Evolutionary conservation across 2,888 invertebrate genomes (phyloP).

Genomic region (Diadegma fenestrale): DNA sequence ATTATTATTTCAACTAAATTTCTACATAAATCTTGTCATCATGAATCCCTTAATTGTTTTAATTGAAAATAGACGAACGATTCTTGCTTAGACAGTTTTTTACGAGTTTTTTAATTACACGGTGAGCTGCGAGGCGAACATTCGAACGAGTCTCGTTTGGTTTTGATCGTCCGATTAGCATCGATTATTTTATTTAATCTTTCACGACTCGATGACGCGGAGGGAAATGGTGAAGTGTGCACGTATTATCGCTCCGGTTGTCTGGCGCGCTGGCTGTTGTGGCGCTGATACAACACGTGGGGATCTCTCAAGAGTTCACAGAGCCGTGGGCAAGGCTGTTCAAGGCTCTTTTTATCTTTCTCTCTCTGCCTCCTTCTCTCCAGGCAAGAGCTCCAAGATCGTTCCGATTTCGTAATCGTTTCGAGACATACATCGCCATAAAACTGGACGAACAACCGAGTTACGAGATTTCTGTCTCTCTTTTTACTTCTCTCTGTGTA

Average conservation of each 20-base stretch:
- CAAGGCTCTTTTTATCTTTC: slow-evolving; percentile 76
- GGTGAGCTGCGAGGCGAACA: neutral
- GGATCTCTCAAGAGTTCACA: slow-evolving; percentile 52
- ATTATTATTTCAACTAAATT: slow-evolving; percentile 1
- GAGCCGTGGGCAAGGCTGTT: slow-evolving; percentile 80
- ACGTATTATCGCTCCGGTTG: slow-evolving; percentile 47
- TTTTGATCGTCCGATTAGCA: neutral
- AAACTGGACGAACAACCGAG: slow-evolving; percentile 45
- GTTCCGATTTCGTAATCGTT: slow-evolving; percentile 64
- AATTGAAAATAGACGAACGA: neutral
- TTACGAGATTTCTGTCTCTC: slow-evolving; percentile 9
- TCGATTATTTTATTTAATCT: slow-evolving; percentile 10
- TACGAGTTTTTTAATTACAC: neutral
- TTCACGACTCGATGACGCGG: slow-evolving; percentile 32
- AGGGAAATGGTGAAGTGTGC: slow-evolving; percentile 6
- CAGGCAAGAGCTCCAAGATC: slow-evolving; percentile 22
- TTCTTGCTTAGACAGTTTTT: neutral
- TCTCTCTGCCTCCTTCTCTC: neutral
- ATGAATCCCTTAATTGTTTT: neutral
- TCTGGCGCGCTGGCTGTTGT: slow-evolving; percentile 14
- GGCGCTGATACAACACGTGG: slow-evolving; percentile 47
- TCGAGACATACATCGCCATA: slow-evolving; percentile 43
- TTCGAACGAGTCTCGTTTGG: neutral
- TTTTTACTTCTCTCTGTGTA: neutral
- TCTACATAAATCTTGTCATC: neutral